Base-by-base conservation (phyloP, 1,140 invertebrate species). In the Mactra quadrangularis region DNA sequence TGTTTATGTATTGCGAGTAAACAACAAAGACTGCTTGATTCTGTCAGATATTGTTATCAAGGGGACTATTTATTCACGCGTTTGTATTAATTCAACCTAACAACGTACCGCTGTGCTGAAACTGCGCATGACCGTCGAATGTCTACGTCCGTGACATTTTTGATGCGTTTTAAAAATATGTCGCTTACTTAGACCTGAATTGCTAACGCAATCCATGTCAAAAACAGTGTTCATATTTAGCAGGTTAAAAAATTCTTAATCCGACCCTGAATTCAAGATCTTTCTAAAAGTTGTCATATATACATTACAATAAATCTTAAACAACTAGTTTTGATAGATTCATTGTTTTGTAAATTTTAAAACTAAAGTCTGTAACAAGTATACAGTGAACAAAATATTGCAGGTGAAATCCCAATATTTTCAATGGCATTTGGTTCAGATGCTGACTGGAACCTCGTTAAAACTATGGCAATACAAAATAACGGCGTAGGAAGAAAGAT, bases 401-500 rank as follows among this genome's bases (percentile, higher is more conserved):
- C 83, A 13, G 87, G 66, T 0, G 60, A 71, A 1, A 53, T 85
- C 11, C 75, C 89, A 13, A 72, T 96, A 91, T 96, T 95, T 89
- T 94, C 94, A 17, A 92, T 97, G 13, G 96, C 95, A 19, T 96
- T 96, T 89, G 96, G 96, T 0, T 93, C 94, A 53, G 95, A 95
- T 29, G 95, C 96, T 0, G 95, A 96, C 89, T 95, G 95, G 62
- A 92, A 93, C 47, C 95, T 96, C 86, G 91, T 96, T 2, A 94
- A 95, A 83, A 95, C 95, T 88, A 78, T 96, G 13, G 94, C 95
- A 0, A 90, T 95, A 15, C 94, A 95, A 81, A 96, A 96, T 90
- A 89, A 94, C n/a, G 96, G 95, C 4, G 95, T 96, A 88, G 95
- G 95, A 74, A 93, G 96, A 29, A 95, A 95, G 89, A 96, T 96